These are phyloP conservation scores for Xenus cinereus DNA, from an alignment of 2,113 vertebrate species.

Conservation along the genomic window DNA sequence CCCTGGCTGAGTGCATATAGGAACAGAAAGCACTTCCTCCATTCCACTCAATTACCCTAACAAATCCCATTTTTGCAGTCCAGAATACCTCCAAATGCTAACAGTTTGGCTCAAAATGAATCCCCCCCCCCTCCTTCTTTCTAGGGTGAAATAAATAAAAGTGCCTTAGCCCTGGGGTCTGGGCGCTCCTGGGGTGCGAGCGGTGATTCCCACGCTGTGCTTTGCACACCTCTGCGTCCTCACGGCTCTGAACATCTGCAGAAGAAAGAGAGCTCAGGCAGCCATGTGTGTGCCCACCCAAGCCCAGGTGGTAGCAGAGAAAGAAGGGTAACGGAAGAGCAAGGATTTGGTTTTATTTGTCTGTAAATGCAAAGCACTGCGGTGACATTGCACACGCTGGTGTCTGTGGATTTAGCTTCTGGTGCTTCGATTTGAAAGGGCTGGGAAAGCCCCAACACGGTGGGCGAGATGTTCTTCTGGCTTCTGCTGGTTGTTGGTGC, in stretches of 20 bases:
- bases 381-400: fast-evolving
- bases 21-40: not conserved
- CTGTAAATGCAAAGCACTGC: not conserved
- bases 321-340: not conserved
- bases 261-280: not conserved
- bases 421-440: not conserved
- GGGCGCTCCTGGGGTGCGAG: not conserved
- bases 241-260: fast-evolving
- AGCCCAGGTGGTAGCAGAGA: not conserved
- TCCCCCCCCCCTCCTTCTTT: not conserved
- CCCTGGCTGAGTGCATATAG: not conserved
- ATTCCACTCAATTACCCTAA: slow-evolving; percentile 31
- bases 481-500: not conserved
- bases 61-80: slow-evolving; percentile 31
- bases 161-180: not conserved
- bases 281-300: not conserved
- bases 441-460: not conserved
- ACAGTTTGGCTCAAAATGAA: not conserved
- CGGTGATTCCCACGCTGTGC: fast-evolving
- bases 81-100: not conserved
- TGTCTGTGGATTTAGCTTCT: not conserved
- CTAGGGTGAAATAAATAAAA: not conserved
- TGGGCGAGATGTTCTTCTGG: not conserved
- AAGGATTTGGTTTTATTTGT: not conserved
- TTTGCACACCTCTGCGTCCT: not conserved